Percentiles rank a stretch among this genome's conserved stretches.
Conservation (phyloP, 1,140 invertebrate species). For the Forficula auricularia region DNA sequence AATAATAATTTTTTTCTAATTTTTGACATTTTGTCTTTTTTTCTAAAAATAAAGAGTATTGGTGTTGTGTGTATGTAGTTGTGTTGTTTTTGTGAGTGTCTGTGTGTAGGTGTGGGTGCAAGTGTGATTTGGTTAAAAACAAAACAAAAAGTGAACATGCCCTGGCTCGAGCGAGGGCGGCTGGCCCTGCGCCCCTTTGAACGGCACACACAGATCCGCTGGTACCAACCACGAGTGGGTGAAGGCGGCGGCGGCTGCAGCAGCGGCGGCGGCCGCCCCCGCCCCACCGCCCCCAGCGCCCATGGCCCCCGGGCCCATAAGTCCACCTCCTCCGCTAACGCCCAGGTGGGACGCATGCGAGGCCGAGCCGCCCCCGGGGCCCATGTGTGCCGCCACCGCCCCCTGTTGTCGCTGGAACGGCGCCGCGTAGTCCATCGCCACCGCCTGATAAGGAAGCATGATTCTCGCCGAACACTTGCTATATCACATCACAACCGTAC, state of each 20-base stretch:
- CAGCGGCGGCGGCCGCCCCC: conserved; percentile 3
- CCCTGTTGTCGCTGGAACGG: conserved; percentile 52
- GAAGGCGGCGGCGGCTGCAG: conserved; percentile 36
- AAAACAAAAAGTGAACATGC: conserved; percentile 54
- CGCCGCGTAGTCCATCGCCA: conserved; percentile 73
- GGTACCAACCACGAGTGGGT: conserved; percentile 84
- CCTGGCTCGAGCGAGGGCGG: conserved; percentile 72
- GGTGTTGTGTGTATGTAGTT: too few relatives aligned
- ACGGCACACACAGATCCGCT: conserved; percentile 67
- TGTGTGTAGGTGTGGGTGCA: too few relatives aligned
- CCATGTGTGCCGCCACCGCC: conserved; percentile 30
- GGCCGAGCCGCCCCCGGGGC: too few relatives aligned
- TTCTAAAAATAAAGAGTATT: too few relatives aligned
- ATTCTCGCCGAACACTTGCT: conserved; percentile 10
- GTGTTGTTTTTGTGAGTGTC: background rate
- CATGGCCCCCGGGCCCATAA: conserved; percentile 1
- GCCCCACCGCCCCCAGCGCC: background rate
- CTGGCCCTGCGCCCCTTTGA: conserved; percentile 45
- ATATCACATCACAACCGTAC: background rate
- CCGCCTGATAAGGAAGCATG: conserved; percentile 74
- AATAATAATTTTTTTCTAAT: too few relatives aligned
- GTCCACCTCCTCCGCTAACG: conserved; percentile 15
- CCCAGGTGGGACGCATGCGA: conserved; percentile 6
- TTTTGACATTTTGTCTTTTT: too few relatives aligned
- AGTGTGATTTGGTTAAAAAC: conserved; percentile 24